These are phyloP conservation scores for Physella acuta DNA, from an alignment of 1,140 invertebrate species.

Conservation along the genomic window DNA sequence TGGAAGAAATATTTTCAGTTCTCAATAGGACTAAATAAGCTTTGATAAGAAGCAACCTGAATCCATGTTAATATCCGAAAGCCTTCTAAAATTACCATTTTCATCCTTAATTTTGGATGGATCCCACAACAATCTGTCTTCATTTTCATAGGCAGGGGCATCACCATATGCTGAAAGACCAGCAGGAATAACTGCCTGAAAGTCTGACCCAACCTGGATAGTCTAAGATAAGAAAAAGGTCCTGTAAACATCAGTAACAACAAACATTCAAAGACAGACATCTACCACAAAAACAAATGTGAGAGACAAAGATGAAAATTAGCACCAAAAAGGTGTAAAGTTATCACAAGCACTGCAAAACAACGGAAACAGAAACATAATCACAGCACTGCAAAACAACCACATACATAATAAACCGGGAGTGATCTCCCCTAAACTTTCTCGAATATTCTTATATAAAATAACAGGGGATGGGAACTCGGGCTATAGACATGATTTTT, in stretches of 20 bases:
- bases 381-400: too few relatives aligned
- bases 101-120: conserved; percentile 75
- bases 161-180: conserved; percentile 88
- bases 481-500: too few relatives aligned
- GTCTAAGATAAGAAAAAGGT: conserved; percentile 62
- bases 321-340: too few relatives aligned
- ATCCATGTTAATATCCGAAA: neutral
- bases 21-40: neutral
- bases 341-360: too few relatives aligned
- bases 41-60: neutral
- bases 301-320: too few relatives aligned
- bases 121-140: conserved; percentile 93
- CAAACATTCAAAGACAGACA: neutral
- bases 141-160: conserved; percentile 89
- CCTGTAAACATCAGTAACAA: neutral
- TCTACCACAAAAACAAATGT: neutral
- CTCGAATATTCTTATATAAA: too few relatives aligned
- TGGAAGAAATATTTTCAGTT: neutral
- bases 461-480: too few relatives aligned
- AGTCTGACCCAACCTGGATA: conserved; percentile 94
- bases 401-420: too few relatives aligned
- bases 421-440: too few relatives aligned
- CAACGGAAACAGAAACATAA: too few relatives aligned
- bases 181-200: conserved; percentile 90
- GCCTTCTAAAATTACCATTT: conserved; percentile 58